Base-by-base conservation (phyloP, 2,113 vertebrate genomes). In the Heterotilapia buettikoferi region DNA sequence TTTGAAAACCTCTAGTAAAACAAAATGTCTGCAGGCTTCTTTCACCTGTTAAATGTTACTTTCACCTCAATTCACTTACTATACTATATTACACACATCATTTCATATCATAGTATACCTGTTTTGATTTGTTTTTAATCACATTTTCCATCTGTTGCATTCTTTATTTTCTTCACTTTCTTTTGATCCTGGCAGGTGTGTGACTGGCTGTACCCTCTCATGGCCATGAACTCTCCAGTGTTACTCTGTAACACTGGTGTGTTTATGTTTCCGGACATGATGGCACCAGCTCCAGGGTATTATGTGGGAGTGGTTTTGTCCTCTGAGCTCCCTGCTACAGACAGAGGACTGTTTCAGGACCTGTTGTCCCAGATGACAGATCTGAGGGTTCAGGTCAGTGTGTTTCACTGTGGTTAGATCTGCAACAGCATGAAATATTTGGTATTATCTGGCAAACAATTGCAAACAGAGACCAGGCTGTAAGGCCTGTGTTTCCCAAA, bases 181-280 rank as follows among this genome's bases (percentile, higher is more conserved):
- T 24, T 59, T 54, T 57, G 21, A 31, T 79, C n/a, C 40, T 33
- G 86, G 21, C 92, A 99, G 99, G 98, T 99, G 88, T 99, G 98
- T 93, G 98, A 98, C 95, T 99, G 99, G 99, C 80, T 99, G 1
- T 99, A 98, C 88, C 98, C 98, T 6, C 97, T 99, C 16, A 98
- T 99, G 97, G 92, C 96, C 83, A 94, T 94, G 76, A 96, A 98
- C 87, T 99, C 98, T 29, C 98, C 98, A 2, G 98, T 98, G 85
- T 92, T 99, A 78, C 97, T 98, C 84, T 99, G 98, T 90, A 98
- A 92, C 87, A 97, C 96, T 0, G 99, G 98, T 5, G 98, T 98
- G 89, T 99, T 98, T 92, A 99, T 99, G 98, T 99, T 99, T 85
- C 98, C 99, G 2, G 97, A 99, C 93, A 93, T 98, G 66, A 98